Base-by-base conservation (phyloP, 2,113 vertebrate genomes). In the Falcunculus frontatus region DNA sequence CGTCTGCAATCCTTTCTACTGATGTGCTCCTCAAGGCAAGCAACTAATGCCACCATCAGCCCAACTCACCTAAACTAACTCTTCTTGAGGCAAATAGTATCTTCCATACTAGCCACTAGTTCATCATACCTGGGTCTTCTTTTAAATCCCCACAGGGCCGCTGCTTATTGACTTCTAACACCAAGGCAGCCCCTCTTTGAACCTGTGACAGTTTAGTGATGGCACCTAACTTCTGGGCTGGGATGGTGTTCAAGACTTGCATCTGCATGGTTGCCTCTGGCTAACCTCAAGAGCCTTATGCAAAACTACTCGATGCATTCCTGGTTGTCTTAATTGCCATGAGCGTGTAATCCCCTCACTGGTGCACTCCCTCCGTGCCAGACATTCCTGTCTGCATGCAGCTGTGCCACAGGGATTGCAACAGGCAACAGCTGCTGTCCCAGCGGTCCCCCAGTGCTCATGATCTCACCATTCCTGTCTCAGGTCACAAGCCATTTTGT, bases 301-400 rank as follows among this genome's bases (percentile, higher is more conserved):
- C 78, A 82, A 95, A 96, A 70, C 46, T 84, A 59, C 79, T 86
- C 0, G 0, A 78, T 46, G 53, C 49, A 73, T 90, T 95, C 91
- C 91, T 92, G 68, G 77, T 89, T 39, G 37, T 56, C 93, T 81
- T 84, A 95, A 92, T 91, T 56, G 63, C 84, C 49, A 16, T 68
- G 84, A 92, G 73, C 9, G 0, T 81, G 93, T 93, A 96, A 96
- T 92, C 60, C 86, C 65, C 73, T 89, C 60, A 35, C 33, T 81
- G 73, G 73, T 8, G 47, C 89, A 55, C 80, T 92, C 93, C 74
- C 91, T 93, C 86, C 1, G 0, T 29, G 41, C 94, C 93, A 96
- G 95, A 97, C 93, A 97, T 97, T 97, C 94, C 95, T 95, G 96
- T 95, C 96, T 95, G 83, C 39, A 21, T 64, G 84, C 96, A 95